Evolutionary conservation across 2,888 invertebrate species (phyloP), one percentile per base, ranked within the genome.

Genomic region (Cephalotes varians): DNA sequence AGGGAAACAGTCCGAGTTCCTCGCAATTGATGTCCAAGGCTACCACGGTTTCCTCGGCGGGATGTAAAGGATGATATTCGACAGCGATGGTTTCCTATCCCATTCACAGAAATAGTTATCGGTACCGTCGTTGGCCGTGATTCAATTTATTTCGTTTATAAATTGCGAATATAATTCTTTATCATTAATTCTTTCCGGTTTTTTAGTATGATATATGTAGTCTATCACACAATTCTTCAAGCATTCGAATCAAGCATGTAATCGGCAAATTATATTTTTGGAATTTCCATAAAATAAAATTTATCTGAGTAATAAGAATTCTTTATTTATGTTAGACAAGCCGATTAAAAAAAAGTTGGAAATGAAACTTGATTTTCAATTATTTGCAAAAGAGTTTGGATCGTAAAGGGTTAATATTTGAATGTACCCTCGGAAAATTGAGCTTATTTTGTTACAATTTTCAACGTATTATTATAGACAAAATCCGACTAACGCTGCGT

Each of bases 1-100:
- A 93, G 4, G 90, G 92, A 56, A 89, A 90, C 71, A 71, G 56
- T 40, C 92, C 93, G 12, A 93, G 80, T 65, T 88, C 88, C 21
- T 82, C 21, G 40, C 89, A 90, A 60, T 40, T 40, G 7, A 93
- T 31, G n/a, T 88, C 85, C 10, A 93, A 34, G 6, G 58, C 85
- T 12, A 83, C 71, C 4, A 71, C 44, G 18, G 51, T 65, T 49
- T 86, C 84, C n/a, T 92, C 88, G n/a, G 85, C 84, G 0, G 89
- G 79, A 0, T 91, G 25, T 49, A 91, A 65, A 6, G 93, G 93
- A 2, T 62, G 58, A 81, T 92, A 92, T 51, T 90, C 83, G 37
- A 92, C 85, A 37, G 65, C 71, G 18, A 91, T 74, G 60, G 73
- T 84, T 82, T 89, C 89, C 91, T 91, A 62, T n/a, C 2, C 10